Evolutionary conservation across 2,797 vertebrate species (phyloP), one percentile per base, ranked within the genome.

Genomic region (Danio choprae): DNA sequence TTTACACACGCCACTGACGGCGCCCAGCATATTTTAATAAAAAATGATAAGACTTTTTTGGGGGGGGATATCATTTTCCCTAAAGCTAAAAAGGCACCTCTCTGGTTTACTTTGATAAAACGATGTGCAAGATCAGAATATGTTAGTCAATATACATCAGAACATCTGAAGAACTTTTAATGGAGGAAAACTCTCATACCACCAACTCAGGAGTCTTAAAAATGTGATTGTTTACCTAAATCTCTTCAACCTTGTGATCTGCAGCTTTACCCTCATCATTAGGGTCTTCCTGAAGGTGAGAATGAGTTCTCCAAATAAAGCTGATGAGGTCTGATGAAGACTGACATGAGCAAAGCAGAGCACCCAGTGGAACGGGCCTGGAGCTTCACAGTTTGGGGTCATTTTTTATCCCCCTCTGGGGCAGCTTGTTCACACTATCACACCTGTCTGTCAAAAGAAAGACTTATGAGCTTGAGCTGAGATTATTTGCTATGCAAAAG

Each of bases 311-410:
- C 86, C 82, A 88, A 88, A 90, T 88, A 89, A 92, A 89, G 80
- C 84, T 92, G 83, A 93, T 90, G 85, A 80, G 87, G 72, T 73
- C 70, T 88, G 83, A 93, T 91, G 84, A 80, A 88, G 72, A 74
- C 72, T 88, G 92, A 92, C 87, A 18, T 77, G 80, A 81, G 83
- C 85, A 87, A 72, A 88, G n/a, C 11, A 75, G 83, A 89, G 83
- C 71, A 74, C 81, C 75, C 84, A 81, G 78, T 86, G 58, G 80
- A 77, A 83, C 68, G 85, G 87, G 88, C 85, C 90, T 86, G 88
- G 88, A 90, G 89, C 86, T 82, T 93, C 91, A 92, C 94, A 89
- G 94, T 95, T 96, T 95, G 93, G 93, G 95, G 95, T 97, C 96
- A 96, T 89, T 89, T 85, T 90, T 91, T 91, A 92, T 94, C 92